Evolutionary conservation across 2,797 vertebrate genomes (phyloP), one percentile per base, ranked within the genome.

Genomic region (Epinephelus coioides): DNA sequence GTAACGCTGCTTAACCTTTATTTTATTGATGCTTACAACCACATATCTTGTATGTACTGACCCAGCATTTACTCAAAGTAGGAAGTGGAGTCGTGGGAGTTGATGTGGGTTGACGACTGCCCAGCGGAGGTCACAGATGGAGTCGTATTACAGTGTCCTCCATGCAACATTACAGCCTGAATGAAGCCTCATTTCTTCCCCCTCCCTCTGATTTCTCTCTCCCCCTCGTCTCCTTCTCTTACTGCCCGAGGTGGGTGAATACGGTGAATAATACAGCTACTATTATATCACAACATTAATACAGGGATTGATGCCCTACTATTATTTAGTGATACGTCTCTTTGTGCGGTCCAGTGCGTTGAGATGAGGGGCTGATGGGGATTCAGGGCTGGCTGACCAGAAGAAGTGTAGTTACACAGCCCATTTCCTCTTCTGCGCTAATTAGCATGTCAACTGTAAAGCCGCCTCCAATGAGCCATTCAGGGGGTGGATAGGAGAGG

Each of bases 361-460:
- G 65, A 81, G 76, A 89, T 83, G 69, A 73, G 68, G 3, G 61
- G 67, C 69, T 83, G 86, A 76, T 79, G 40, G 82, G 55, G 47
- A 82, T 64, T 85, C 77, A 34, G 62, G 75, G 78, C 69, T 81
- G 75, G 68, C 87, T 89, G 88, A 89, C 84, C 84, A 91, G 87
- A 90, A 87, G 11, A 89, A 81, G 86, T 86, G 83, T 63, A 83
- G 84, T 93, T 91, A 91, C 76, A 91, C 90, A 91, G 79, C 88
- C 89, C 86, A 93, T 93, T 91, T 93, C 84, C 81, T 18, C 74
- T 11, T 47, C 57, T 67, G 85, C 25, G 43, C 89, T 93, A 94
- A 95, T 95, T 93, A 92, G 90, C 86, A 90, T 90, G 92, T 93
- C 89, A 89, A 78, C 87, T 92, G 83, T 88, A 86, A 91, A 91